Base-by-base conservation (phyloP, 2,113 vertebrate genomes). In the Rhea americana region DNA sequence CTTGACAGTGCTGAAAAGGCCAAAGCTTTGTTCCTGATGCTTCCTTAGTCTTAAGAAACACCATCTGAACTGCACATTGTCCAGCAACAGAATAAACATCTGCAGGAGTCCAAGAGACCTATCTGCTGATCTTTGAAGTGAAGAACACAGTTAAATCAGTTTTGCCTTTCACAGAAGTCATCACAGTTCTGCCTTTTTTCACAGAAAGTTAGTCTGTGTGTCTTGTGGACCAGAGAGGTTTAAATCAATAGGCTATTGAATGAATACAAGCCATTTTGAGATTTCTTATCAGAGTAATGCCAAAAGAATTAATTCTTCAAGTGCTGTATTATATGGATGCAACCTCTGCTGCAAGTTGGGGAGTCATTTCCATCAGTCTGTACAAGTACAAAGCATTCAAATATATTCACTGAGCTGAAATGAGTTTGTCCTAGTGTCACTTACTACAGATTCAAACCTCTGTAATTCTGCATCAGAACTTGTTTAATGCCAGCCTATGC, bases 31-130 rank as follows among this genome's bases (percentile, higher is more conserved):
- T 28, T 67, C 62, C 48, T 22, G 17, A 41, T 41, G 65, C 68
- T 65, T 65, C 53, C 83, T 90, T 76, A 35, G 35, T 35, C 35
- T 35, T 35, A 86, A 75, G 58, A 50, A 55, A 82, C 32, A 56
- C 24, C 28, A 51, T 32, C 45, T 51, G 26, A 17, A 45, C 1
- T 4, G 43, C 78, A 56, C 50, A 30, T 22, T 8, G 24, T 39
- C 16, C 63, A 43, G 50, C 20, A 39, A 81, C 58, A 88, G 77
- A 79, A 91, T 85, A 91, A 93, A 92, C 86, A 89, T 75, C 90
- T 95, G 90, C 65, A 62, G 72, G n/a, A 89, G 82, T 79, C 83
- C 76, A 65, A 94, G 66, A 43, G n/a, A 18, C 47, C 19, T 53
- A 21, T 70, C 65, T 32, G 28, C 26, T 58, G 55, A 50, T 21